Percentiles rank a stretch among this genome's conserved stretches.
Evolutionary conservation across 2,113 vertebrate genomes (phyloP).

Genomic region (Sylvia atricapilla): DNA sequence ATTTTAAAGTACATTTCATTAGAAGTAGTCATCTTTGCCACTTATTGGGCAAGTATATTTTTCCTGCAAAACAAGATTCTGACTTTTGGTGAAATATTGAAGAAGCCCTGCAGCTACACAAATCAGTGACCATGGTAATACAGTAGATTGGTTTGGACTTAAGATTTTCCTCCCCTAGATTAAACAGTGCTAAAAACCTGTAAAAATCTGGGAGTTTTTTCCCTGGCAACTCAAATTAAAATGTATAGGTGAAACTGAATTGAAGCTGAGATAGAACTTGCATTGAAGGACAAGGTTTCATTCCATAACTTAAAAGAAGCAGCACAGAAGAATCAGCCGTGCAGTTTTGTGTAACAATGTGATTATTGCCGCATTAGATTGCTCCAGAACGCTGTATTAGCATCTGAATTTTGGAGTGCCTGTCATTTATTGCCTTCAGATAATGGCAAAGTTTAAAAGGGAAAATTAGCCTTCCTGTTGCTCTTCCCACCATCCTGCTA

Average conservation of each 20-base stretch:
- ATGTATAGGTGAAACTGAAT: not conserved
- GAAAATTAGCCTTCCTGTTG: not conserved
- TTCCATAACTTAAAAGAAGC: not conserved
- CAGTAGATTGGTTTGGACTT: not conserved
- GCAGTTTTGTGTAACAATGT: not conserved
- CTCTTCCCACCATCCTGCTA: not conserved
- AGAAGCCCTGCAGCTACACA: not conserved
- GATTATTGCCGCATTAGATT: not conserved
- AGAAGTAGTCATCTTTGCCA: not conserved
- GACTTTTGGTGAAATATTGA: not conserved
- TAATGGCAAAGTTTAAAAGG: not conserved
- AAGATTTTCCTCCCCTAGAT: fast-evolving
- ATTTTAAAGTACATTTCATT: not conserved
- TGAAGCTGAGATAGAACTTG: not conserved
- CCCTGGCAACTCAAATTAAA: not conserved
- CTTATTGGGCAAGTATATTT: not conserved
- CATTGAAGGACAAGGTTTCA: not conserved
- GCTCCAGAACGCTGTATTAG: not conserved
- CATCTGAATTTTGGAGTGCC: not conserved
- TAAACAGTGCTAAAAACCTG: not conserved
- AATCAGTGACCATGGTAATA: not conserved
- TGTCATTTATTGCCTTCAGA: not conserved
- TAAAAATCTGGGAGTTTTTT: not conserved
- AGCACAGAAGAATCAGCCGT: not conserved
- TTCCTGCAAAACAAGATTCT: not conserved